phyloP scores from a whole-genome alignment of 2,888 invertebrate genomes.

The Cynaeus angustus region DNA sequence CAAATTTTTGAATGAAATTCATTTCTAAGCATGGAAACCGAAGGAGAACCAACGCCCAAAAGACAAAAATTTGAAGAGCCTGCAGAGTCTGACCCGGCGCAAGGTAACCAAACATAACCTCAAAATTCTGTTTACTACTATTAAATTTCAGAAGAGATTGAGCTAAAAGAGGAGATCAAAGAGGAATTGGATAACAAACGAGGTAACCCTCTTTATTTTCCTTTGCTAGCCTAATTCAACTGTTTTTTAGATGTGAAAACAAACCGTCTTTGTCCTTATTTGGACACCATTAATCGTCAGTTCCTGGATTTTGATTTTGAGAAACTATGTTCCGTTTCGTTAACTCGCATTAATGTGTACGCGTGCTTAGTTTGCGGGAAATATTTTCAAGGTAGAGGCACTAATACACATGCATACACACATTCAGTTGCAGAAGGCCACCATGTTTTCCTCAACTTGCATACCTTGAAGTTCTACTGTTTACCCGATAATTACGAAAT shows the following conservation, averaged over 20 bases:
- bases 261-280: conserved; percentile 87
- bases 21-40: background rate
- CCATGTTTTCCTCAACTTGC: conserved; percentile 97
- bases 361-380: conserved; percentile 99
- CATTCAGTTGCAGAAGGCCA: conserved; percentile 99
- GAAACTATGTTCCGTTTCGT: conserved; percentile 97
- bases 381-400: conserved; percentile 97
- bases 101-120: conserved; percentile 2
- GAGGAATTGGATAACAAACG: background rate
- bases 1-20: no score
- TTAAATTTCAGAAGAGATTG: background rate
- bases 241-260: conserved; percentile 15
- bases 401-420: conserved; percentile 98
- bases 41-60: background rate
- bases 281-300: conserved; percentile 98
- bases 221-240: background rate
- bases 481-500: conserved; percentile 99
- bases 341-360: conserved; percentile 99
- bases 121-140: background rate
- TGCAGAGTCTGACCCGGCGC: background rate
- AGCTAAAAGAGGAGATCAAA: background rate
- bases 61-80: background rate
- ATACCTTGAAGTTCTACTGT: conserved; percentile 98
- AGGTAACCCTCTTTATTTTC: background rate
- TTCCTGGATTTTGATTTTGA: conserved; percentile 99